Conservation (phyloP, 2,797 vertebrate species). For the Chiloscyllium punctatum region DNA sequence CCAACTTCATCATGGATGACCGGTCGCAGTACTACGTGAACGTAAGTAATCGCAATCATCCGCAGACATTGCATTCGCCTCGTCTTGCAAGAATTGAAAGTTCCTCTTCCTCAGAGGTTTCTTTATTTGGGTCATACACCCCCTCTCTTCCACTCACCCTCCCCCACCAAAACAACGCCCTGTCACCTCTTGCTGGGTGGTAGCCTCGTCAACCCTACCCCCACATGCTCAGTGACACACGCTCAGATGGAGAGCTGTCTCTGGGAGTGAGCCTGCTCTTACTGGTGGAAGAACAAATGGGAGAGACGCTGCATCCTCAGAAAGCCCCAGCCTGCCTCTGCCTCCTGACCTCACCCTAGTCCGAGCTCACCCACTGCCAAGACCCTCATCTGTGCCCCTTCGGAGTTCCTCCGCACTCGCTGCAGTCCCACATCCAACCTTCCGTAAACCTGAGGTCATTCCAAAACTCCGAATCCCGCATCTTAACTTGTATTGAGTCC, state of each 20-base stretch:
- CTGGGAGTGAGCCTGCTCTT: not conserved
- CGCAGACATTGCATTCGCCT: not conserved
- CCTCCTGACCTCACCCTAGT: no score
- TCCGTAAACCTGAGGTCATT: no score
- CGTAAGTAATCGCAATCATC: conserved; percentile 54
- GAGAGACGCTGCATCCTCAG: no score
- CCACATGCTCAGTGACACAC: no score
- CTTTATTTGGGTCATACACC: not conserved
- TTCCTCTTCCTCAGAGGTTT: not conserved
- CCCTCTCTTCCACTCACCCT: not conserved
- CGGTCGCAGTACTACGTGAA: conserved; percentile 65
- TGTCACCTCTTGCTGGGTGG: not conserved
- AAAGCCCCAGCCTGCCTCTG: no score
- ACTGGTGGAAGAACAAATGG: no score
- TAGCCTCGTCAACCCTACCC: not conserved
- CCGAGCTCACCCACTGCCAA: no score
- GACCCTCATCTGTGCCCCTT: not conserved
- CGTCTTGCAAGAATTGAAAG: not conserved
- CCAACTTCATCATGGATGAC: conserved; percentile 57
- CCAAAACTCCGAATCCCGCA: no score
- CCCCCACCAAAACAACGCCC: not conserved
- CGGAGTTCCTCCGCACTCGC: no score
- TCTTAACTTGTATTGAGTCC: no score
- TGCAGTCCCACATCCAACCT: no score
- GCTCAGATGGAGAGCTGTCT: not conserved